Conservation (phyloP, 2,888 invertebrate species). For the Pocota personata region DNA sequence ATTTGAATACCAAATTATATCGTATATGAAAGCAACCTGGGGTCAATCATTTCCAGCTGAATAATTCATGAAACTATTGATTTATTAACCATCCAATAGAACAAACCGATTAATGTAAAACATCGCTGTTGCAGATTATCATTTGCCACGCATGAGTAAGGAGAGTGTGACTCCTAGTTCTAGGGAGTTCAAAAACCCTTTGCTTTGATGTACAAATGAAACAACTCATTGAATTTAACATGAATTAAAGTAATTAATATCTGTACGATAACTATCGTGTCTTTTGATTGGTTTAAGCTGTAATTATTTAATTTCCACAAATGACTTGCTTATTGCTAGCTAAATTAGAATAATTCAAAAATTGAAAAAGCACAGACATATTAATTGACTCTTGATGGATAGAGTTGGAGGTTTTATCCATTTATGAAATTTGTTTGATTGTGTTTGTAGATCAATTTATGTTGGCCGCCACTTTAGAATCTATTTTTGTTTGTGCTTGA, state of each 20-base stretch:
- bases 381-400: background rate
- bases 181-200: no score
- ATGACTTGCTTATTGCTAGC: constrained; percentile 33
- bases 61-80: constrained; percentile 22
- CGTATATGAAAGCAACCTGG: background rate
- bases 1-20: constrained; percentile 3
- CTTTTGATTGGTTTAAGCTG: constrained; percentile 21
- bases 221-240: constrained; percentile 21
- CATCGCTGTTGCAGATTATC: background rate
- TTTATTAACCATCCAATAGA: background rate
- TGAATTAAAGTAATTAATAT: constrained; percentile 9
- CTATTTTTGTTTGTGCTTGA: no score
- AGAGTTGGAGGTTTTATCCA: background rate
- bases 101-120: background rate
- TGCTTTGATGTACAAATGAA: background rate
- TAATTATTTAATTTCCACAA: constrained; percentile 23
- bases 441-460: no score
- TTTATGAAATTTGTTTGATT: no score
- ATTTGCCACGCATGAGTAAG: background rate
- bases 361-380: background rate
- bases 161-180: background rate
- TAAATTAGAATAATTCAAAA: constrained; percentile 11
- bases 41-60: constrained; percentile 1
- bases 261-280: constrained; percentile 24
- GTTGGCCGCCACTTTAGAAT: no score